A percentile compares a stretch with the other conserved stretches of the same genome.
phyloP scores from a whole-genome alignment of 2,888 invertebrate species.

The Drosophila anomelani region DNA sequence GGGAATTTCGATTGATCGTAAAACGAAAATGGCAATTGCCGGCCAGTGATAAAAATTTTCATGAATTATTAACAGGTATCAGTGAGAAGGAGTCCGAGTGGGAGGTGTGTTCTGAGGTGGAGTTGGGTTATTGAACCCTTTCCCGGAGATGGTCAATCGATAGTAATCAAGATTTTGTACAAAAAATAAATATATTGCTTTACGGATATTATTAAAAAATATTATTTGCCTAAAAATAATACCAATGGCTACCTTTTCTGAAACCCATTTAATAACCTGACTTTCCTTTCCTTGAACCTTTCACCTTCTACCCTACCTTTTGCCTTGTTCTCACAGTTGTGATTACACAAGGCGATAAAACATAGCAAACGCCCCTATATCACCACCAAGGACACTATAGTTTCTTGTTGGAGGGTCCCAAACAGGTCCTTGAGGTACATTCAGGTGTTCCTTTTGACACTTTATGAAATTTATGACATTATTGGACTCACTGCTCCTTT shows the following conservation, averaged over 20 bases:
- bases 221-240: neutral
- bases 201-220: neutral
- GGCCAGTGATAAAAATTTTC: constrained; percentile 64
- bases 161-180: neutral
- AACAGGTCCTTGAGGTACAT: constrained; percentile 20
- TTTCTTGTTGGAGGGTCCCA: neutral
- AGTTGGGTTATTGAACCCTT: constrained; percentile 37
- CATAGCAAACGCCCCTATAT: constrained; percentile 40
- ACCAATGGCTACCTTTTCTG: neutral
- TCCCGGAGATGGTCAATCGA: constrained; percentile 31
- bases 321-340: constrained; percentile 11
- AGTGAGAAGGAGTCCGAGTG: constrained; percentile 7
- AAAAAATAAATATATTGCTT: neutral
- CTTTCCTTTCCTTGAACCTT: neutral
- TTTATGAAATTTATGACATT: constrained; percentile 83
- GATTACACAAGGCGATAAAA: constrained; percentile 33
- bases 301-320: neutral
- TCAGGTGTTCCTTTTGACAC: constrained; percentile 79
- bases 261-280: neutral
- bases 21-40: constrained; percentile 80
- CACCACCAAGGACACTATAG: constrained; percentile 19
- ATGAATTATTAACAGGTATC: constrained; percentile 76
- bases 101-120: neutral
- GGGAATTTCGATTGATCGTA: constrained; percentile 84
- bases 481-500: constrained; percentile 63